Base-by-base conservation (phyloP, 30 jellyfish, hydroid and myxozoan species). In the Sanderia malayensis region DNA sequence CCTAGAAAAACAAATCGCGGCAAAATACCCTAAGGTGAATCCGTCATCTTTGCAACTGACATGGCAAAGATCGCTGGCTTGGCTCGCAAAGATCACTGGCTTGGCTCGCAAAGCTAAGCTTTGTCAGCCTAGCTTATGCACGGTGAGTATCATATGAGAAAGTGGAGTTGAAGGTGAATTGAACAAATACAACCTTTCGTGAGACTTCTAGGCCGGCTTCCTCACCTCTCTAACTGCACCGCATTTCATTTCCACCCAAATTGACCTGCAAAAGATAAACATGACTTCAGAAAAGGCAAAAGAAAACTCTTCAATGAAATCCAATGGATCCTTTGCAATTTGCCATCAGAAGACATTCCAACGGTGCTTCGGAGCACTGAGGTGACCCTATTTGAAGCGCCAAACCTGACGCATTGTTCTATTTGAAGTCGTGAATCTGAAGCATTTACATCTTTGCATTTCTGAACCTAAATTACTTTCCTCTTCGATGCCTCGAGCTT, bases 181-280 rank as follows among this genome's bases (percentile, higher is more conserved):
- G 52, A 25, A 73, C 24, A 11, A 4, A 61, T 59, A 59, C 70
- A 30, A 76, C 80, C 73, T 62, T 29, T 24, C 28, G 18, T 24
- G 11, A 18, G 18, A 49, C 6, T 49, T 19, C 25, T 15, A 19
- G 27, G 10, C 22, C 78, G 13, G 71, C 61, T 10, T 18, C 32
- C 94, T 67, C 84, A 87, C 96, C 96, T 87, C 96, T 74, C 74
- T 72, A 44, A 87, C 64, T 61, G 63, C 46, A 74, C 71, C 71
- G 83, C 86, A 53, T 68, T 87, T 87, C 26, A 79, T 53, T 61
- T 87, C 96, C 29, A 80, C 91, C 28, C 70, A 60, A 18, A 87
- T 79, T 33, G 96, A 94, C 96, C 96, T 86, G n/a, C n/a, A n/a
- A n/a, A n/a, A n/a, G n/a, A n/a, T n/a, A n/a, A n/a, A n/a, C n/a